Evolutionary conservation across 2,888 invertebrate species (phyloP).

Genomic region (Harmothoe impar): DNA sequence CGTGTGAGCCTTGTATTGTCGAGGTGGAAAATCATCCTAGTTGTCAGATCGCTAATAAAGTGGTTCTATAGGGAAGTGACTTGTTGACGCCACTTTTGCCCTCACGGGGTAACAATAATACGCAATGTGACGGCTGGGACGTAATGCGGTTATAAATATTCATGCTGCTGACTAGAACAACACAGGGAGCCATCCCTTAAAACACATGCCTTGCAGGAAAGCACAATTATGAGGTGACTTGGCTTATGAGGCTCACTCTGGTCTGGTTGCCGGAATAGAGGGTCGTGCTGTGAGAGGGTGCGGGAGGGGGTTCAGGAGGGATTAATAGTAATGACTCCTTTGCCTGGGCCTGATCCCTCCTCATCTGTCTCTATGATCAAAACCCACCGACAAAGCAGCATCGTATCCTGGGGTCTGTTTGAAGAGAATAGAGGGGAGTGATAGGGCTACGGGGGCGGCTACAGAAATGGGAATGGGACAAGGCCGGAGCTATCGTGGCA

Average conservation of each 20-base stretch:
- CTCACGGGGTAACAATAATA: neutral
- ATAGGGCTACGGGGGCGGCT: neutral
- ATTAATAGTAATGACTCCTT: constrained; percentile 25
- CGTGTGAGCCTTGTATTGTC: no score
- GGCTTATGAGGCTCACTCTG: neutral
- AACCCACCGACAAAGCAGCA: neutral
- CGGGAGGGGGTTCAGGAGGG: neutral
- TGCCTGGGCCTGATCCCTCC: neutral
- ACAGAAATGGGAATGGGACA: neutral
- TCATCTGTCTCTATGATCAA: constrained; percentile 8
- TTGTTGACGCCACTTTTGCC: no score
- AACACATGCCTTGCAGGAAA: neutral
- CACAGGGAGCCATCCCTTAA: neutral
- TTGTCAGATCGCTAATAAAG: no score
- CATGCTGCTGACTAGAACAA: neutral
- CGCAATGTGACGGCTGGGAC: neutral
- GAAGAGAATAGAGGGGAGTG: neutral
- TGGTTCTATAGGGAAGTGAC: no score
- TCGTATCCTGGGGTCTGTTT: neutral
- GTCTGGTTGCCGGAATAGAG: no score
- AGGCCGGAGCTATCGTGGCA: neutral
- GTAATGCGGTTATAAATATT: constrained; percentile 5
- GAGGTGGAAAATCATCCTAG: no score
- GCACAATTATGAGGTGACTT: neutral
- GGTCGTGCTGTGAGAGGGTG: neutral